These are phyloP conservation scores for Mantis religiosa DNA, from an alignment of 2,888 invertebrate genomes.

Conservation along the genomic window DNA sequence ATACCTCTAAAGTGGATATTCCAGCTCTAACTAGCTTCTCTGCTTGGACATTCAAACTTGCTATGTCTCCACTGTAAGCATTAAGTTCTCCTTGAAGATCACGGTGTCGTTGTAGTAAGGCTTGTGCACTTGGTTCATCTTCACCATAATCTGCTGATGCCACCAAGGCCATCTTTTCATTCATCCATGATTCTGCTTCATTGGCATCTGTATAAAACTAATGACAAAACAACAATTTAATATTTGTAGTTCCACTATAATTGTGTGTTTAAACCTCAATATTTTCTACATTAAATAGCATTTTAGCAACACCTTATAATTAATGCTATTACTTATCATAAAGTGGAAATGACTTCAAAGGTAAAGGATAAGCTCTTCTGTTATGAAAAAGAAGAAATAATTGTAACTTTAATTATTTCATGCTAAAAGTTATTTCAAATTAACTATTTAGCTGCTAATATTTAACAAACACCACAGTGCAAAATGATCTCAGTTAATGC, in stretches of 20 bases:
- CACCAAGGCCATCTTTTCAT: conserved; percentile 90
- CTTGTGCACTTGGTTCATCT: conserved; percentile 88
- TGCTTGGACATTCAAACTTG: conserved; percentile 74
- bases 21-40: conserved; percentile 70
- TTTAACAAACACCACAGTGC: too few relatives aligned
- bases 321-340: too few relatives aligned
- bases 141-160: conserved; percentile 85
- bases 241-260: neutral
- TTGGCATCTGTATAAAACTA: conserved; percentile 95
- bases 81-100: conserved; percentile 84
- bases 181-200: conserved; percentile 96
- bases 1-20: conserved; percentile 62
- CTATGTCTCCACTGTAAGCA: conserved; percentile 83
- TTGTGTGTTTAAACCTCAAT: too few relatives aligned
- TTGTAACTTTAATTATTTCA: too few relatives aligned
- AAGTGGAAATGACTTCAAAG: too few relatives aligned
- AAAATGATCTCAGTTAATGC: too few relatives aligned
- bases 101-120: conserved; percentile 79
- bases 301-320: too few relatives aligned
- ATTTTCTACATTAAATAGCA: too few relatives aligned
- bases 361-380: too few relatives aligned
- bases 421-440: too few relatives aligned
- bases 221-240: neutral
- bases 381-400: too few relatives aligned
- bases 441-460: too few relatives aligned